These are phyloP conservation scores for Elmis aenea DNA, from an alignment of 2,888 invertebrate species.

Conservation along the genomic window DNA sequence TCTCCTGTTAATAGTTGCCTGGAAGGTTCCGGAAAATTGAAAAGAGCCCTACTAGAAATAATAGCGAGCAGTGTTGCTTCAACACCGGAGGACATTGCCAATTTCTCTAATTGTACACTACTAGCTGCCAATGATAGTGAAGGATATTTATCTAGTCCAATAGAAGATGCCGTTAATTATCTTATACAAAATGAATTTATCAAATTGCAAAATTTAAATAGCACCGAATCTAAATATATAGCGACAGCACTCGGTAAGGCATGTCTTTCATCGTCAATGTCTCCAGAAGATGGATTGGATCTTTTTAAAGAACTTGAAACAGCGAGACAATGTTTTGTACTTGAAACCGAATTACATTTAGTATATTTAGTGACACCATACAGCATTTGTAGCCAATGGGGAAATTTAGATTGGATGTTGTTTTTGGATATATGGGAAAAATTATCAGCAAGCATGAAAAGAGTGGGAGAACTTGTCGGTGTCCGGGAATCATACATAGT, in stretches of 20 bases:
- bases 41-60: constrained; percentile 73
- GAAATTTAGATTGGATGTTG: constrained; percentile 75
- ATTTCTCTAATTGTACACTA: constrained; percentile 78
- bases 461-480: constrained; percentile 86
- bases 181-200: constrained; percentile 78
- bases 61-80: constrained; percentile 82
- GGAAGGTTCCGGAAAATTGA: constrained; percentile 61
- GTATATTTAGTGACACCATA: constrained; percentile 94
- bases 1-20: constrained; percentile 80
- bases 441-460: constrained; percentile 70
- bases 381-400: constrained; percentile 75
- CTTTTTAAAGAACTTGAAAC: constrained; percentile 86
- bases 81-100: constrained; percentile 63
- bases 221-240: constrained; percentile 53
- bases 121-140: constrained; percentile 41
- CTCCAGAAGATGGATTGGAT: constrained; percentile 88
- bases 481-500: constrained; percentile 82
- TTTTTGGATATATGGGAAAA: constrained; percentile 78
- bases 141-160: constrained; percentile 41
- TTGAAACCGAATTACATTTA: constrained; percentile 92
- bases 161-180: constrained; percentile 61
- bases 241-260: constrained; percentile 89
- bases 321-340: constrained; percentile 82
- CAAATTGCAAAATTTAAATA: constrained; percentile 51
- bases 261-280: constrained; percentile 85